Evolutionary conservation across 2,797 vertebrate species (phyloP).

Genomic region (Uromys caudimaculatus): DNA sequence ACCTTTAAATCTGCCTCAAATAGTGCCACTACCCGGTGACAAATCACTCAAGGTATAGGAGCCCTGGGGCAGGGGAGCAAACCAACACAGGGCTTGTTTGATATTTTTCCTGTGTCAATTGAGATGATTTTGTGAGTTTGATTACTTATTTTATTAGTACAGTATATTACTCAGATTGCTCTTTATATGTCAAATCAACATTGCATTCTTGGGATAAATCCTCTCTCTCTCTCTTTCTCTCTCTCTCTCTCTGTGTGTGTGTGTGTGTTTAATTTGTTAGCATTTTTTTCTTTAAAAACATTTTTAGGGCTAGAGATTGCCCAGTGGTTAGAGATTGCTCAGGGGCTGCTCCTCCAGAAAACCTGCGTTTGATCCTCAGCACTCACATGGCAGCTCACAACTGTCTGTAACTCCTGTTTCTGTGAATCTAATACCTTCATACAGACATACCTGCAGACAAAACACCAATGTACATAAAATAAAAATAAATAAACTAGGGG

Average conservation of each 20-base stretch:
- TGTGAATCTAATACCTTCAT: neutral
- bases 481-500: neutral
- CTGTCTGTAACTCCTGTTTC: neutral
- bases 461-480: neutral
- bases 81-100: neutral
- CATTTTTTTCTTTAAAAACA: neutral
- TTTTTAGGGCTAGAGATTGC: neutral
- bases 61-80: neutral
- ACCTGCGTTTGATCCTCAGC: neutral
- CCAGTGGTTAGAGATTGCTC: neutral
- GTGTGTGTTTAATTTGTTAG: neutral
- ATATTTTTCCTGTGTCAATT: neutral
- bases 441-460: neutral
- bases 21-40: neutral
- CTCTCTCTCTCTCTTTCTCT: too few species aligned
- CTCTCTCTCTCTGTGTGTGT: neutral
- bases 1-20: neutral
- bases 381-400: neutral
- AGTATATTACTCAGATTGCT: neutral
- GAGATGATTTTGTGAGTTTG: neutral
- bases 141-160: neutral
- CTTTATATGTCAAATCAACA: neutral
- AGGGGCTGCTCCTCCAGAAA: neutral
- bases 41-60: neutral
- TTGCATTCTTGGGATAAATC: neutral